Conservation (phyloP, 2,888 invertebrate species). For the Diarsia rubi region DNA sequence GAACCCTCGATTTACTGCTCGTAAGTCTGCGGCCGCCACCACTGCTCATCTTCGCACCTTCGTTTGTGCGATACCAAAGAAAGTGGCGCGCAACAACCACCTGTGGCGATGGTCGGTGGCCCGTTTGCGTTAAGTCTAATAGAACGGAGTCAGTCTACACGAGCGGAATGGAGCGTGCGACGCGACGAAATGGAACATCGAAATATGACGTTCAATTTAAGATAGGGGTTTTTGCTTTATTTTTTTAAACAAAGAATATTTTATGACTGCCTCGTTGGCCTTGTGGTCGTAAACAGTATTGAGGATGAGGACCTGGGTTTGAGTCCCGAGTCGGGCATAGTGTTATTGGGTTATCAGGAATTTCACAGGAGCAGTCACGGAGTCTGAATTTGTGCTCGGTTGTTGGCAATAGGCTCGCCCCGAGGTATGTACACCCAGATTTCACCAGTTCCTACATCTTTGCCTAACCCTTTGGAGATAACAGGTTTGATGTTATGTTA, state of each 20-base stretch:
- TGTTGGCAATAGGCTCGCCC: background rate
- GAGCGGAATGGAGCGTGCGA: constrained; percentile 27
- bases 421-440: too few species aligned
- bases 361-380: background rate
- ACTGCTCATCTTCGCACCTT: too few species aligned
- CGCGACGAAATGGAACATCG: constrained; percentile 20
- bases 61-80: too few species aligned
- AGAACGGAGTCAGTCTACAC: constrained; percentile 2
- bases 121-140: too few species aligned
- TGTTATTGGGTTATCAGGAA: background rate
- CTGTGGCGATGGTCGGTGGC: too few species aligned
- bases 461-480: background rate
- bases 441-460: too few species aligned
- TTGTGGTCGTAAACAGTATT: background rate
- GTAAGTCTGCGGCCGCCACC: too few species aligned
- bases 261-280: background rate
- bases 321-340: background rate
- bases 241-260: background rate
- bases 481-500: background rate
- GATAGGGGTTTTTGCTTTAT: background rate
- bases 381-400: background rate
- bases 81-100: too few species aligned
- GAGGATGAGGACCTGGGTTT: background rate
- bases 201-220: constrained; percentile 38
- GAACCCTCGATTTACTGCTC: too few species aligned